Percentiles rank a stretch among this genome's conserved stretches.
These are phyloP conservation scores for Holotrichia oblita DNA, from an alignment of 1,140 invertebrate genomes.

Conservation along the genomic window DNA sequence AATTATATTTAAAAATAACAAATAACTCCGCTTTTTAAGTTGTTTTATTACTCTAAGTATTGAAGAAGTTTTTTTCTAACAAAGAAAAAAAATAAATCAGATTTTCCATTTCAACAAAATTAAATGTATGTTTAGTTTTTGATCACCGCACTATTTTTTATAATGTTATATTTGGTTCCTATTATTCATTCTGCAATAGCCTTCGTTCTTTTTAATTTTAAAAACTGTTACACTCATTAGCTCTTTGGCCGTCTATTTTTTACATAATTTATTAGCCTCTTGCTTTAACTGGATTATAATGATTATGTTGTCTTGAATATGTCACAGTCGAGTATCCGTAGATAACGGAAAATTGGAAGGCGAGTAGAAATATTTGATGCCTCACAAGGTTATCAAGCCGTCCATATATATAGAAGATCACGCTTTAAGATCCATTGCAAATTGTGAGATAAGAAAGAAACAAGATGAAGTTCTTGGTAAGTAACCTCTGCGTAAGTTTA, in stretches of 20 bases:
- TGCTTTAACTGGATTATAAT: not conserved
- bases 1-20: no score
- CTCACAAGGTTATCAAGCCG: slow-evolving; percentile 4
- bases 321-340: not conserved
- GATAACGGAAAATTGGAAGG: slow-evolving; percentile 33
- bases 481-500: not conserved
- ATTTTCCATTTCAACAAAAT: no score
- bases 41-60: no score
- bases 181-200: no score
- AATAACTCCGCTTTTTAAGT: no score
- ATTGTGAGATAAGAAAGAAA: slow-evolving; percentile 9
- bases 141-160: no score
- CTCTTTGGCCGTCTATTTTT: not conserved
- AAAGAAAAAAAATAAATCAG: no score
- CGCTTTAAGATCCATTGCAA: slow-evolving; percentile 21
- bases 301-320: not conserved
- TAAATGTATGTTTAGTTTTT: no score
- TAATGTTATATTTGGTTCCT: no score
- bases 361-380: slow-evolving; percentile 25
- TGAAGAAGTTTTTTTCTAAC: no score
- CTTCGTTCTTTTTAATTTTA: no score
- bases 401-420: slow-evolving; percentile 18
- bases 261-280: not conserved
- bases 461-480: slow-evolving; percentile 27
- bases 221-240: no score